phyloP scores from a whole-genome alignment of 2,113 vertebrate species.

The Ciconia boyciana region DNA sequence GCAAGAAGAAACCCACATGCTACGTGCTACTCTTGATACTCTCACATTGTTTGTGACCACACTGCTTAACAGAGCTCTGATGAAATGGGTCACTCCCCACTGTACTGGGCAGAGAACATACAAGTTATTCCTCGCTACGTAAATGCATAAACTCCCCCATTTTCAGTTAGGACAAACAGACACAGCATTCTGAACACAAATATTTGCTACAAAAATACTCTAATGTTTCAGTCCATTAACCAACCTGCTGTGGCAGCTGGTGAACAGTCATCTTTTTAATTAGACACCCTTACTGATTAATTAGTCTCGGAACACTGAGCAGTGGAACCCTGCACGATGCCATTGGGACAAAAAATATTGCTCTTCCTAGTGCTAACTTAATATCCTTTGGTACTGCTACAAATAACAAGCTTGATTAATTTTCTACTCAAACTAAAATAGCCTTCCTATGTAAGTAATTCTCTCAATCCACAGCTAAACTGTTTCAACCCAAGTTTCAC shows the following conservation, averaged over 20 bases:
- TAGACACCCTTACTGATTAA: slow-evolving; percentile 71
- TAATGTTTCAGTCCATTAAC: slow-evolving; percentile 45
- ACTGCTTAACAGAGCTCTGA: background rate
- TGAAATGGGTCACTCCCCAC: background rate
- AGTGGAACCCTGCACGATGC: slow-evolving; percentile 2
- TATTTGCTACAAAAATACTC: slow-evolving; percentile 21
- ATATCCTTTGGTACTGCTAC: background rate
- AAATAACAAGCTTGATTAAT: slow-evolving; percentile 27
- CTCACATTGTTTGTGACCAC: background rate
- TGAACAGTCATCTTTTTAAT: slow-evolving; percentile 72
- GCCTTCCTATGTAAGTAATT: background rate
- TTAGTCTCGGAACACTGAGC: slow-evolving; percentile 68
- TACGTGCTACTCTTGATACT: background rate
- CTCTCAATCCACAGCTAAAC: background rate
- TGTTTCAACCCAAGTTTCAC: background rate
- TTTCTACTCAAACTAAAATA: background rate
- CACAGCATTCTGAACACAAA: background rate
- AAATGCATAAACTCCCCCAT: background rate
- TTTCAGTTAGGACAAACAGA: background rate
- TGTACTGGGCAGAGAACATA: background rate
- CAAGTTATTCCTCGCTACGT: background rate
- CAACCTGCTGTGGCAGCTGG: slow-evolving; percentile 58
- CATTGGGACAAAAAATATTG: slow-evolving; percentile 21
- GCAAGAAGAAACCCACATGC: background rate
- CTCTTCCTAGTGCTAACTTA: background rate